Evolutionary conservation across 2,113 vertebrate species (phyloP).

Genomic region (Seriola aureovittata): DNA sequence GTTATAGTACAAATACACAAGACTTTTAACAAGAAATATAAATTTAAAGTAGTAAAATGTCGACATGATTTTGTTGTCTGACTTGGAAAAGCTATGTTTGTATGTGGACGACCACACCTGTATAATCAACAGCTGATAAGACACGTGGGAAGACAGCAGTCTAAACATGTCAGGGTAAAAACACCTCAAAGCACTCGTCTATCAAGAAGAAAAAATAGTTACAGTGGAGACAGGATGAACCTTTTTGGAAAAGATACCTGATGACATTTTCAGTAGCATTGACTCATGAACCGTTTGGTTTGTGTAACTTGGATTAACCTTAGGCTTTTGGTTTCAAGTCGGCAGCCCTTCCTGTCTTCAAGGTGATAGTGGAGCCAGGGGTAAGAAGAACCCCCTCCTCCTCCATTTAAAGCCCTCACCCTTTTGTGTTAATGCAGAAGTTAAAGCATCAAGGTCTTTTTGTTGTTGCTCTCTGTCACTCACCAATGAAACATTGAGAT

Average conservation of each 20-base stretch:
- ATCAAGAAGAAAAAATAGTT: no score
- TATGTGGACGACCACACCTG: no score
- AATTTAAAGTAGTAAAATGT: neutral
- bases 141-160: no score
- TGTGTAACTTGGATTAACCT: slow-evolving; percentile 66
- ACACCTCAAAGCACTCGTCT: no score
- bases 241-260: slow-evolving; percentile 1
- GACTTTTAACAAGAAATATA: slow-evolving; percentile 21
- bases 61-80: neutral
- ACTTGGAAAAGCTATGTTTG: neutral
- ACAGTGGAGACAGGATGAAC: no score
- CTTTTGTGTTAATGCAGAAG: slow-evolving; percentile 48
- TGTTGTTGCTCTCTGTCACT: slow-evolving; percentile 46
- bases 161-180: neutral
- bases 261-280: slow-evolving; percentile 23
- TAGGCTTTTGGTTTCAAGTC: slow-evolving; percentile 81
- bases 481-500: slow-evolving; percentile 33
- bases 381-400: slow-evolving; percentile 73
- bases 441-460: slow-evolving; percentile 48
- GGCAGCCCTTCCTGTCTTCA: slow-evolving; percentile 80
- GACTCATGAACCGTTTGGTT: slow-evolving; percentile 24
- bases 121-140: no score
- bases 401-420: slow-evolving; percentile 41
- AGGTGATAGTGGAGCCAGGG: slow-evolving; percentile 83
- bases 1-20: neutral